Evolutionary conservation across 2,797 vertebrate species (phyloP).

Genomic region (Naso thynnoides): DNA sequence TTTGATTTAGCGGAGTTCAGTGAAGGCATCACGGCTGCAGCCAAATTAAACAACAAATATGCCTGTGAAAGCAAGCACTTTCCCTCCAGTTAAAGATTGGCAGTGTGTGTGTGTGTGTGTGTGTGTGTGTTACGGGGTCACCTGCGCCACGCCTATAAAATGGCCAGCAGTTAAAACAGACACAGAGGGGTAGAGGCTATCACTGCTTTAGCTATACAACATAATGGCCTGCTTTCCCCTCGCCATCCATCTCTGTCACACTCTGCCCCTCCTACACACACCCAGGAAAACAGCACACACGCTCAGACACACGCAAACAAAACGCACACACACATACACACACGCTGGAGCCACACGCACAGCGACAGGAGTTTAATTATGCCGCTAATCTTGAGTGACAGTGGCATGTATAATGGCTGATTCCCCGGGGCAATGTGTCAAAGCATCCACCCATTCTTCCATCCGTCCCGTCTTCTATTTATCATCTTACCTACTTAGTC

Average conservation of each 20-base stretch:
- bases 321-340: slow-evolving; percentile 20
- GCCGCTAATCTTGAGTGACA: slow-evolving; percentile 83
- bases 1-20: slow-evolving; percentile 50
- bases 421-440: slow-evolving; percentile 78
- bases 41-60: slow-evolving; percentile 24
- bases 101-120: slow-evolving; percentile 10
- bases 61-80: slow-evolving; percentile 26
- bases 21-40: slow-evolving; percentile 22
- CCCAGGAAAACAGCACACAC: slow-evolving; percentile 48
- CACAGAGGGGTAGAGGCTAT: slow-evolving; percentile 78
- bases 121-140: slow-evolving; percentile 51
- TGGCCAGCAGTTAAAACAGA: slow-evolving; percentile 71
- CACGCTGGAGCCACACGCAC: slow-evolving; percentile 46
- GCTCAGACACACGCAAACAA: slow-evolving; percentile 34
- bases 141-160: slow-evolving; percentile 67
- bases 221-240: slow-evolving; percentile 77
- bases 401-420: slow-evolving; percentile 74
- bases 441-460: slow-evolving; percentile 73
- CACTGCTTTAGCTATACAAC: slow-evolving; percentile 71
- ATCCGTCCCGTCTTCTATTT: slow-evolving; percentile 58
- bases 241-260: slow-evolving; percentile 82
- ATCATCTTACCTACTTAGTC: slow-evolving; percentile 66
- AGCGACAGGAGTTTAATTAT: slow-evolving; percentile 79
- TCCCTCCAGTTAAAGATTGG: slow-evolving; percentile 38
- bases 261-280: slow-evolving; percentile 62